Evolutionary conservation across 1,140 invertebrate species (phyloP).

Genomic region (Drosophila bocki): DNA sequence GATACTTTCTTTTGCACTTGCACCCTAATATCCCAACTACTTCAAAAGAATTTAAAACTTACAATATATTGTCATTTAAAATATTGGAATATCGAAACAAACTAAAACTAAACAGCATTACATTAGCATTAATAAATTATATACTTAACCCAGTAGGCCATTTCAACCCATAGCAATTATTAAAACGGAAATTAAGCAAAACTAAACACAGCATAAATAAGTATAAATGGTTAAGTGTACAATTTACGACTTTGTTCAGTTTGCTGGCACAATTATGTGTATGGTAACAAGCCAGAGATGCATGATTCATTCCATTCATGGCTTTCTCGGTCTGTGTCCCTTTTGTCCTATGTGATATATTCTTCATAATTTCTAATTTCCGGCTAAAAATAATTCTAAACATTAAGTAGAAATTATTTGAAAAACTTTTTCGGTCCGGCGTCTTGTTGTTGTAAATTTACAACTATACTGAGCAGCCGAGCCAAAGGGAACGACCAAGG

Average conservation of each 20-base stretch:
- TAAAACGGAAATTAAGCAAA: slow-evolving; percentile 17
- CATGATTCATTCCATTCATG: slow-evolving; percentile 50
- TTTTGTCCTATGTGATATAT: slow-evolving; percentile 62
- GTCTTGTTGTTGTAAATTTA: slow-evolving; percentile 62
- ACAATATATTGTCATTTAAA: background rate
- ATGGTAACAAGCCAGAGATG: slow-evolving; percentile 27
- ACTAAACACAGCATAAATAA: slow-evolving; percentile 32
- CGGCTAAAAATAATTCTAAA: slow-evolving; percentile 80
- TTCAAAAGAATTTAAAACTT: too few relatives aligned
- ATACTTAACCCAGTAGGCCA: slow-evolving; percentile 9
- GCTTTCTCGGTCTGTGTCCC: slow-evolving; percentile 26
- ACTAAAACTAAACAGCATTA: background rate
- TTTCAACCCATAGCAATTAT: slow-evolving; percentile 6
- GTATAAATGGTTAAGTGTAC: slow-evolving; percentile 65
- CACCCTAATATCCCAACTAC: too few relatives aligned
- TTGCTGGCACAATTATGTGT: slow-evolving; percentile 58
- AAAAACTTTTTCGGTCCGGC: slow-evolving; percentile 62
- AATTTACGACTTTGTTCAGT: slow-evolving; percentile 61
- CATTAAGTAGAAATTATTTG: slow-evolving; percentile 81
- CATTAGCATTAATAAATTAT: slow-evolving; percentile 14
- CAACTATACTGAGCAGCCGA: slow-evolving; percentile 57
- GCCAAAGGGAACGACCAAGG: slow-evolving; percentile 1
- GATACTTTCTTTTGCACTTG: too few relatives aligned
- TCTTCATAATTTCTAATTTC: slow-evolving; percentile 81
- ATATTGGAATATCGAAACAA: background rate